These are phyloP conservation scores for Lanius ludovicianus DNA, from an alignment of 2,113 vertebrate species.

Conservation along the genomic window DNA sequence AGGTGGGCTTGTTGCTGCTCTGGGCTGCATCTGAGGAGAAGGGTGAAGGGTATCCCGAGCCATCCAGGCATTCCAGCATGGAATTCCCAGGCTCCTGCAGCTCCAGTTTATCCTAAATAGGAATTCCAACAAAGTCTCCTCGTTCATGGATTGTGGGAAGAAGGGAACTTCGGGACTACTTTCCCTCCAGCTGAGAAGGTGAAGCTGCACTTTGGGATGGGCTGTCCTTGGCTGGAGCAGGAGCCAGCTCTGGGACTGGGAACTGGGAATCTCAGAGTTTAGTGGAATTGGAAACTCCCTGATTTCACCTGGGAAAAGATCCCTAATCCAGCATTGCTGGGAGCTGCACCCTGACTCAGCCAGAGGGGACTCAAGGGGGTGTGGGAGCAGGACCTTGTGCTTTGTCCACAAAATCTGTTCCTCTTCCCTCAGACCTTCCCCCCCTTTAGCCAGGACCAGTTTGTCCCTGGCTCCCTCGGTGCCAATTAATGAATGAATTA, in stretches of 20 bases:
- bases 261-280: neutral
- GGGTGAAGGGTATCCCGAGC: neutral
- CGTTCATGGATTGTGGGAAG: neutral
- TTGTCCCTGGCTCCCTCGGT: neutral
- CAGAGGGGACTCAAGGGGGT: neutral
- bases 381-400: neutral
- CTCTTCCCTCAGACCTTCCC: neutral
- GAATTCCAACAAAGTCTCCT: neutral
- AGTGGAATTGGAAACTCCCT: neutral
- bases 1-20: constrained; percentile 11
- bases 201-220: neutral
- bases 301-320: too few relatives aligned
- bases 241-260: fast-evolving
- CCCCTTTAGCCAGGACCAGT: neutral
- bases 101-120: neutral
- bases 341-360: neutral
- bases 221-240: neutral
- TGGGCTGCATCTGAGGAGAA: neutral
- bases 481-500: neutral
- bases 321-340: neutral
- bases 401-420: neutral
- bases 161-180: neutral
- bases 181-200: fast-evolving
- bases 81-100: neutral
- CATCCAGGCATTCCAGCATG: fast-evolving